Conservation (phyloP, 2,888 invertebrate genomes). For the Harpagoxenus sublaevis region DNA sequence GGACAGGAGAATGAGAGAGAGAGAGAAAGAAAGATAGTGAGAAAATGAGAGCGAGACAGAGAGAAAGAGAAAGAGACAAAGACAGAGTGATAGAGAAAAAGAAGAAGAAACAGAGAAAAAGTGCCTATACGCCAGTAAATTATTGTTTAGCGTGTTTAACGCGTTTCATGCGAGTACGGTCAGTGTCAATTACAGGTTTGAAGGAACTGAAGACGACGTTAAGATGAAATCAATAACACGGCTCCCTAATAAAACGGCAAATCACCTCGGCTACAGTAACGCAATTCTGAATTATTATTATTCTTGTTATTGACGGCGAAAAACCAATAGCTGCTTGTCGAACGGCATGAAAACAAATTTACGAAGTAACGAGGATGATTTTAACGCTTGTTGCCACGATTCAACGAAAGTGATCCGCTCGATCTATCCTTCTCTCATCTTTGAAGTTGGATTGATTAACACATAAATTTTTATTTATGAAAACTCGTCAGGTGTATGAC, state of each 20-base stretch:
- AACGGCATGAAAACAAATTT: constrained; percentile 30
- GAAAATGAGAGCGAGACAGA: constrained; percentile 23
- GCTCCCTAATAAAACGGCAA: constrained; percentile 54
- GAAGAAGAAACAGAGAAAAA: constrained; percentile 67
- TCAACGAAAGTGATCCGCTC: neutral
- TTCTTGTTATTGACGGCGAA: constrained; percentile 71
- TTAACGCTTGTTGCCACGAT: neutral
- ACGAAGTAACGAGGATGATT: constrained; percentile 27
- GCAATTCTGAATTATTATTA: constrained; percentile 68
- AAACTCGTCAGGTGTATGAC: neutral
- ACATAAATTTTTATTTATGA: neutral
- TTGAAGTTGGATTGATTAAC: neutral
- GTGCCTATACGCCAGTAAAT: constrained; percentile 76
- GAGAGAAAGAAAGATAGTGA: constrained; percentile 22
- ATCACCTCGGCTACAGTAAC: constrained; percentile 60
- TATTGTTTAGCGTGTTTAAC: constrained; percentile 74
- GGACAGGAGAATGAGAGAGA: constrained; percentile 12
- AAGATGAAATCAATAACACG: constrained; percentile 67
- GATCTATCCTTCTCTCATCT: neutral
- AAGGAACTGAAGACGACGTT: constrained; percentile 50
- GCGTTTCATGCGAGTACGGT: constrained; percentile 74
- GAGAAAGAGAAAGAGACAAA: constrained; percentile 4
- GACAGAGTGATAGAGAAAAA: neutral
- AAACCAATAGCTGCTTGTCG: constrained; percentile 65
- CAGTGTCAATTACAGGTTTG: constrained; percentile 78